Evolutionary conservation across 2,888 invertebrate genomes (phyloP).

Genomic region (Pheosia gnoma): DNA sequence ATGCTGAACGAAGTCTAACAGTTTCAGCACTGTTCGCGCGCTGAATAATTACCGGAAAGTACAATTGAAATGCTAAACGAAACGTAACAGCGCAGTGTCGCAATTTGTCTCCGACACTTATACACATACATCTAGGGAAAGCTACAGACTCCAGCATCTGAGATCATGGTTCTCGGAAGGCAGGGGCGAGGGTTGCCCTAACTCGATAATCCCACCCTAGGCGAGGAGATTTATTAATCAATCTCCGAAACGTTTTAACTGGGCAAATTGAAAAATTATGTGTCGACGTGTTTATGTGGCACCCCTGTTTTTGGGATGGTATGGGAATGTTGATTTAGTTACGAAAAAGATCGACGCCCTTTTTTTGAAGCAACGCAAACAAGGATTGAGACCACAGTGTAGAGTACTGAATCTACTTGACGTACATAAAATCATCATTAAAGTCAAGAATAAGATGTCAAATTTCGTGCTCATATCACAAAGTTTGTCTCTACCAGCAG

Average conservation of each 20-base stretch:
- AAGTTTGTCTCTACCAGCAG: too few relatives aligned
- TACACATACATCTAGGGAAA: constrained; percentile 1
- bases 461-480: too few relatives aligned
- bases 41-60: neutral
- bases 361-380: neutral
- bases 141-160: constrained; percentile 16
- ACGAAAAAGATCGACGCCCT: neutral
- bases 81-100: neutral
- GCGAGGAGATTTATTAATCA: constrained; percentile 78
- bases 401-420: too few relatives aligned
- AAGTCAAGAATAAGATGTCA: too few relatives aligned
- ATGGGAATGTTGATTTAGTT: constrained; percentile 36
- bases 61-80: constrained; percentile 6
- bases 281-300: constrained; percentile 58
- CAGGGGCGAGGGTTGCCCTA: constrained; percentile 55
- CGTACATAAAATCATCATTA: too few relatives aligned
- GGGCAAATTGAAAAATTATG: constrained; percentile 78
- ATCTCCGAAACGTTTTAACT: constrained; percentile 78
- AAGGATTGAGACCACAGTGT: neutral
- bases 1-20: too few relatives aligned
- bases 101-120: constrained; percentile 11
- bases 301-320: constrained; percentile 33
- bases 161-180: constrained; percentile 37
- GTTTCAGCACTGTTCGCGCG: too few relatives aligned
- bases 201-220: constrained; percentile 70